These are phyloP conservation scores for Porites cylindrica DNA, from an alignment of 92 coral and sea anemone genomes.

Conservation along the genomic window DNA sequence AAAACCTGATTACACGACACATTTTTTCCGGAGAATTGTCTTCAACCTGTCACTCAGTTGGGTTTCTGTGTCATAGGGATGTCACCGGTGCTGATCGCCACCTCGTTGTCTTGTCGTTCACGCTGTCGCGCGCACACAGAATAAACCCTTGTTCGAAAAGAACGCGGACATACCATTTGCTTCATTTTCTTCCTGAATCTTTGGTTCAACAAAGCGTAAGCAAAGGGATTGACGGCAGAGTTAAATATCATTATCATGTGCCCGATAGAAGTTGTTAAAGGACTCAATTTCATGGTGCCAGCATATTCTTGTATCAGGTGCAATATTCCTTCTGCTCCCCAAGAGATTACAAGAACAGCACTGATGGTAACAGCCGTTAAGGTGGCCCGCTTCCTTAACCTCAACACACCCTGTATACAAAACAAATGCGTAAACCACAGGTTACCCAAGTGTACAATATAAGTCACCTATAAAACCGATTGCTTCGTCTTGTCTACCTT, in stretches of 20 bases:
- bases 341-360: constrained; percentile 8
- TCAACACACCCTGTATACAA: background rate
- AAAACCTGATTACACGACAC: too few species aligned
- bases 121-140: too few species aligned
- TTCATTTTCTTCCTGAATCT: constrained; percentile 2
- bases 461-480: too few species aligned
- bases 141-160: background rate
- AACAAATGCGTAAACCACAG: background rate
- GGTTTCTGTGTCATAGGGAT: too few species aligned
- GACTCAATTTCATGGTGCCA: background rate
- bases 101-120: background rate
- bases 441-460: background rate
- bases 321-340: background rate
- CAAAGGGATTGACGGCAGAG: constrained; percentile 23
- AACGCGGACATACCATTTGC: background rate
- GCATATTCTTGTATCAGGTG: background rate
- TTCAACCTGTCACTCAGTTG: too few species aligned
- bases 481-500: too few species aligned
- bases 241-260: constrained; percentile 11
- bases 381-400: constrained; percentile 2
- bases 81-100: background rate
- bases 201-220: background rate
- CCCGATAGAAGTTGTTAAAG: background rate
- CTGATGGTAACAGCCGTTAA: constrained; percentile 7
- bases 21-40: too few species aligned